A percentile compares a stretch with the other conserved stretches of the same genome.
These are phyloP conservation scores for Xyliphius kryptos DNA, from an alignment of 2,113 vertebrate genomes.

Conservation along the genomic window DNA sequence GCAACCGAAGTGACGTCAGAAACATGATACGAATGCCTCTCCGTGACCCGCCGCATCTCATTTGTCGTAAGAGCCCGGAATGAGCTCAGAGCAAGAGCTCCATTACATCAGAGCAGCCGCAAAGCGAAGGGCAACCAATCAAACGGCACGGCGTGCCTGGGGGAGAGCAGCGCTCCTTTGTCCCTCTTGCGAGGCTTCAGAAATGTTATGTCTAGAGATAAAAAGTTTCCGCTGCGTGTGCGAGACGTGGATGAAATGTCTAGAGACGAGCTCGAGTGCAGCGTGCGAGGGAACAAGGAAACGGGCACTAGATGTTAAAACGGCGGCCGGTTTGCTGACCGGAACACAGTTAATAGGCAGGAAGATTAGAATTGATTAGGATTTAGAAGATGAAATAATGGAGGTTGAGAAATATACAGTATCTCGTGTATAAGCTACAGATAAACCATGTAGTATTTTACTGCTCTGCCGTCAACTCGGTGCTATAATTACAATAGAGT, in stretches of 20 bases:
- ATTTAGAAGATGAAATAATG: no score
- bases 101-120: constrained; percentile 18
- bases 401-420: no score
- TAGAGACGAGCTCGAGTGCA: constrained; percentile 16
- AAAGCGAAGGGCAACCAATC: neutral
- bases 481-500: no score
- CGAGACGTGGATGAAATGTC: constrained; percentile 15
- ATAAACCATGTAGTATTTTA: no score
- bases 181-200: constrained; percentile 12
- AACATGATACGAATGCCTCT: constrained; percentile 31
- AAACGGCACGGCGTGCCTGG: neutral
- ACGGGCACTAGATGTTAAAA: no score
- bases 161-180: neutral
- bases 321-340: no score
- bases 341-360: no score
- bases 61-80: constrained; percentile 22
- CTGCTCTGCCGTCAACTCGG: no score
- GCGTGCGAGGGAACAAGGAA: no score
- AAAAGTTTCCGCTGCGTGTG: constrained; percentile 34
- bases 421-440: no score
- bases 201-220: constrained; percentile 40
- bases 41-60: constrained; percentile 22
- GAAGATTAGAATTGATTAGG: no score
- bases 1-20: constrained; percentile 38
- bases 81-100: constrained; percentile 23